A percentile compares a stretch with the other conserved stretches of the same genome.
phyloP scores from a whole-genome alignment of 2,113 vertebrate genomes.

The Furnarius figulus region DNA sequence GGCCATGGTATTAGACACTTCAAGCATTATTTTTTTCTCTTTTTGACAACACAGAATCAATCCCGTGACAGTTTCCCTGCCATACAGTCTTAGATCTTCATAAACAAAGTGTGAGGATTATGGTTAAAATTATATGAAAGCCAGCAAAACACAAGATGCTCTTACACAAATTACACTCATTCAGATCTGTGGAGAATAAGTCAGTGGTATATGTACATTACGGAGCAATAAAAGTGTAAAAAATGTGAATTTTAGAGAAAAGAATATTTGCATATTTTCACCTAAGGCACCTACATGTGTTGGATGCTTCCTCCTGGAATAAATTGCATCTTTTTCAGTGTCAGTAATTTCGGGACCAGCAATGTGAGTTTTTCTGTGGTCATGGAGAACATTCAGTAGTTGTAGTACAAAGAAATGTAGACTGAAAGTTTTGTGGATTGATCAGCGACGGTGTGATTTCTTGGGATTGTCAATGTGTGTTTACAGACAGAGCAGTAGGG shows the following conservation, averaged over 20 bases:
- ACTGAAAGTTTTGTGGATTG: neutral
- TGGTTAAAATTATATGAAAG: neutral
- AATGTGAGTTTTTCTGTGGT: neutral
- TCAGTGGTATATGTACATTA: neutral
- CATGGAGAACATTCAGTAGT: neutral
- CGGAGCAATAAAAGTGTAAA: neutral
- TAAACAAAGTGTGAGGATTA: neutral
- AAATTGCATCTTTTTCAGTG: neutral
- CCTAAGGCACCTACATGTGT: neutral
- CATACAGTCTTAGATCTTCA: neutral
- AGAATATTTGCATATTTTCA: neutral
- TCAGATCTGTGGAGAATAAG: neutral
- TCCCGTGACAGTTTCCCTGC: neutral
- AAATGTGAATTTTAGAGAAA: neutral
- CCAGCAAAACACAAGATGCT: neutral
- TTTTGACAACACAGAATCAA: slow-evolving; percentile 26
- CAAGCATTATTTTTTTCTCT: neutral
- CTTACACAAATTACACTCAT: neutral
- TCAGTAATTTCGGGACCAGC: neutral
- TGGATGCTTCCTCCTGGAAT: neutral
- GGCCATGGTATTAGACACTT: slow-evolving; percentile 3
- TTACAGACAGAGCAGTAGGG: neutral
- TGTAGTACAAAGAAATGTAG: neutral
- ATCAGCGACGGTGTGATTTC: neutral
- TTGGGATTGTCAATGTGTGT: neutral